Base-by-base conservation (phyloP, 2,888 invertebrate species). In the Heteromyza rotundicornis region DNA sequence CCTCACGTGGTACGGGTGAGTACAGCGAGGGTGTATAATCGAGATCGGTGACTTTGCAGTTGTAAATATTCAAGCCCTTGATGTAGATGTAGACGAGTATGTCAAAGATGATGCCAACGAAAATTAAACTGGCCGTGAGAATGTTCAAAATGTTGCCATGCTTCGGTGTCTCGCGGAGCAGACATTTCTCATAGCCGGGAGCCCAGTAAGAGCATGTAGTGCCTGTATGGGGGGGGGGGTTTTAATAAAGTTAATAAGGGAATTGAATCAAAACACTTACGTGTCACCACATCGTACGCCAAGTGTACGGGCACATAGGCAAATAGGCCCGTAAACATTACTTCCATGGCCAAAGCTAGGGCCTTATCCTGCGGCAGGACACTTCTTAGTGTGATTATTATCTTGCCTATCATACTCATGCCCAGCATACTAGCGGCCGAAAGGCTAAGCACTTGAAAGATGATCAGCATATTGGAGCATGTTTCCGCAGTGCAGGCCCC, bases 251-350 rank as follows among this genome's bases (percentile, higher is more conserved):
- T n/a, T n/a, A n/a, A n/a, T n/a, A n/a, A n/a, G n/a, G n/a, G n/a
- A n/a, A n/a, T n/a, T n/a, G n/a, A n/a, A n/a, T n/a, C n/a, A n/a
- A n/a, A n/a, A 44, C 40, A 35, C 80, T 79, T 78, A 87, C 87
- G 85, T 36, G 87, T 85, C 17, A 90, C 84, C 7, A 82, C 74
- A 54, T 88, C 86, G 71, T 90, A 90, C 19, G 87, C 78, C 36
- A 90, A 80, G 68, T 89, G 89, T 0, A 88, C 88, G 0, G 89
- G 89, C 2, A 90, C 75, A 74, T 87, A 87, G 1, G 86, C 85
- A 49, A 89, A 82, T 1, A 89, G 70, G 0, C 87, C 86, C 1
- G 86, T 73, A 32, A 86, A 76, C 47, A 85, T 85, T 35, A 88
- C 78, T 68, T 86, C 85, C 23, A 88, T 82, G 16, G 87, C 89